Evolutionary conservation across 2,888 invertebrate genomes (phyloP).

Genomic region (Erynnis tages): DNA sequence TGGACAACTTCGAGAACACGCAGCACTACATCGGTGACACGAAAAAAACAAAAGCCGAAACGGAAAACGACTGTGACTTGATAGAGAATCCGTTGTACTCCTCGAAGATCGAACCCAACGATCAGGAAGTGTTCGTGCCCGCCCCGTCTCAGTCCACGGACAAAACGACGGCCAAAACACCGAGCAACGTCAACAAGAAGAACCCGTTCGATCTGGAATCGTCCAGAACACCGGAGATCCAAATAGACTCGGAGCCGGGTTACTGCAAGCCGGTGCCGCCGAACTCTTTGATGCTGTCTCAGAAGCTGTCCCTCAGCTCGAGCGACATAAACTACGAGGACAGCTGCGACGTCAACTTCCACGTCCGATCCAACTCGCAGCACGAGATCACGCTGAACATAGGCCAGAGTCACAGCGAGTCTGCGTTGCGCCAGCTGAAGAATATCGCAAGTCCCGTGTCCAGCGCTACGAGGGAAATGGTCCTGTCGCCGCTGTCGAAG

Average conservation of each 20-base stretch:
- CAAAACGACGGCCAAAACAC: constrained; percentile 57
- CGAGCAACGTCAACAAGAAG: constrained; percentile 54
- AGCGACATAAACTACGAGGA: constrained; percentile 82
- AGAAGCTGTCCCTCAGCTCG: constrained; percentile 86
- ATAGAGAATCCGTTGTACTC: constrained; percentile 74
- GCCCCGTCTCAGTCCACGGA: constrained; percentile 72
- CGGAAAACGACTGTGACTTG: constrained; percentile 66
- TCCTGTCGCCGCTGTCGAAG: constrained; percentile 89
- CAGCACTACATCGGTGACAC: constrained; percentile 70
- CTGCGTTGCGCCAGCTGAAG: constrained; percentile 86
- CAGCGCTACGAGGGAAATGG: constrained; percentile 83
- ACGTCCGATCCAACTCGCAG: constrained; percentile 81
- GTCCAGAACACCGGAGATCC: constrained; percentile 83
- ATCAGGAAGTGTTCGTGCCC: constrained; percentile 80
- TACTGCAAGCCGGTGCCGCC: constrained; percentile 73
- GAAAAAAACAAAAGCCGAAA: constrained; percentile 42
- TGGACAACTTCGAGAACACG: constrained; percentile 75
- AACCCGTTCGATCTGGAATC: constrained; percentile 68
- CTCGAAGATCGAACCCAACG: constrained; percentile 67
- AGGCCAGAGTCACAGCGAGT: constrained; percentile 90
- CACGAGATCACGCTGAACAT: constrained; percentile 87
- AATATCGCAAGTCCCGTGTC: constrained; percentile 86
- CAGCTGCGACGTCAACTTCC: constrained; percentile 46
- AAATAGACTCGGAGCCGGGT: constrained; percentile 62
- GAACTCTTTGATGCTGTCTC: constrained; percentile 78